Base-by-base conservation (phyloP, 2,113 vertebrate species). In the Amazona guildingii region DNA sequence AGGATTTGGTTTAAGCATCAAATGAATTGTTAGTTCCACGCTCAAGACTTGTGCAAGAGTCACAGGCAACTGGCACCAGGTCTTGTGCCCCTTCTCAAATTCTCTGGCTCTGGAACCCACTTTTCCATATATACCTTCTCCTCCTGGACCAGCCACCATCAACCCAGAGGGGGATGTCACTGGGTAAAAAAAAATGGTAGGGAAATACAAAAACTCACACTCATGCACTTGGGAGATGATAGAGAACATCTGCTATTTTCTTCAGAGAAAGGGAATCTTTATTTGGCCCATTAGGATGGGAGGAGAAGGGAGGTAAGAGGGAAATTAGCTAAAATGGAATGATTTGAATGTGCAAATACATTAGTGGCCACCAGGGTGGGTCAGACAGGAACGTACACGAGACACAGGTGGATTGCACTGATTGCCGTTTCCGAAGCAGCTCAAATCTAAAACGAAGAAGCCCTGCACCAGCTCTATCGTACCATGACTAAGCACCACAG, bases 251-350 rank as follows among this genome's bases (percentile, higher is more conserved):
- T 89, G 94, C 75, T 51, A 80, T 94, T 97, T 96, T 94, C 43
- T 96, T 95, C 73, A 64, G 89, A 78, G 90, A 95, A 39, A 88
- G 77, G 96, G 92, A 97, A 98, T 98, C 98, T 98, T 98, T 98
- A 98, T 98, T 98, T 98, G 96, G 97, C 98, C 97, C 90, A 94
- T 3, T 28, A 72, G 44, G 73, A 46, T 46, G 27, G 79, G 61
- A 85, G 80, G 66, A 87, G 63, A 81, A 95, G 84, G 91, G 61
- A 67, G 67, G 61, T 31, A 72, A 69, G 28, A 72, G 77, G 94
- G 89, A 73, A 82, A 85, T 73, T 41, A 97, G 96, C 94, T 96
- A 97, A 97, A 97, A 97, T 94, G 86, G 94, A 97, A 97, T 98
- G 97, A 94, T 83, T 94, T 68, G 63, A 95, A 95, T 96, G 97